Evolutionary conservation across 2,113 vertebrate genomes (phyloP), one percentile per base, ranked within the genome.

Genomic region (Hystrix brachyura): DNA sequence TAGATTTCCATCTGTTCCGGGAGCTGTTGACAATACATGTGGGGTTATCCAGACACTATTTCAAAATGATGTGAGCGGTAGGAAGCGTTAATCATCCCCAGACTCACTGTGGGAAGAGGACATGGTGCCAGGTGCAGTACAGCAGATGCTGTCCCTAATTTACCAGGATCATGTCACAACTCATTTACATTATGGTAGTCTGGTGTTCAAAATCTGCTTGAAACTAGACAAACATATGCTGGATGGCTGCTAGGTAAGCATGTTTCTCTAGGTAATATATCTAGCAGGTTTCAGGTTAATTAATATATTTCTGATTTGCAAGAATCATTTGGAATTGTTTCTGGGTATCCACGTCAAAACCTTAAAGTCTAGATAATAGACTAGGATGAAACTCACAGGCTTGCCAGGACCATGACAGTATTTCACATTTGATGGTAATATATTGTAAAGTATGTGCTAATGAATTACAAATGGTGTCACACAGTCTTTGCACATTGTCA

Each of bases 221-320:
- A 88, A 98, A 94, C 89, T 55, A 80, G 96, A 97, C 91, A 98
- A 97, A 97, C 98, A 98, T 98, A 98, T 98, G 98, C 97, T 98
- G 76, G 71, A 53, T 81, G 95, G 93, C 97, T 98, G 94, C 91
- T 97, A 38, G 89, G 83, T 80, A 94, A 97, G 98, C 97, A 87
- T 96, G 94, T 95, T 97, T 98, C 97, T 96, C 88, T 51, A 83
- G 88, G 95, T 98, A 97, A 90, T 96, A 60, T 89, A 98, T 98
- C 83, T 87, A 97, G 97, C 95, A 98, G 86, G 92, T 83, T 97
- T 85, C 96, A 65, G 95, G 97, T 97, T 96, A 97, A 98, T 98
- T 97, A 94, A 98, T 98, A 97, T 96, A 98, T 97, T 97, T 64
- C 82, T n/a, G 82, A 95, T 95, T 78, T 96, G 93, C 71, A 96